Percentiles rank a stretch among this genome's conserved stretches.
phyloP scores from a whole-genome alignment of 2,797 vertebrate genomes.

The Acomys russatus region DNA sequence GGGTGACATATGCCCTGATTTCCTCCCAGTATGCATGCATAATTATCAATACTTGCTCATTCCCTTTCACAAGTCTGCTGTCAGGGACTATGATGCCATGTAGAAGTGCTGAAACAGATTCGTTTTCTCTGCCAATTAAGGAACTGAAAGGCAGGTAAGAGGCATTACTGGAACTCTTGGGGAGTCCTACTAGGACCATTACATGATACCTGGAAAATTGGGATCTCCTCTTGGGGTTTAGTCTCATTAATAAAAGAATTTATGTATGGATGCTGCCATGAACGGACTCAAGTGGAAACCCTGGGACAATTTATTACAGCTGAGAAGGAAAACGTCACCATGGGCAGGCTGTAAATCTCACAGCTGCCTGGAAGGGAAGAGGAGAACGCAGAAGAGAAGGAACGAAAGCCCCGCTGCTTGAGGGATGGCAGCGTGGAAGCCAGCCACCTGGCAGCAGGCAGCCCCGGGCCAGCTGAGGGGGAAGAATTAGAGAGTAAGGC shows the following conservation, averaged over 20 bases:
- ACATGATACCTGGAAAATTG: neutral
- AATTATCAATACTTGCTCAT: neutral
- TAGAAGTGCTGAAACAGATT: neutral
- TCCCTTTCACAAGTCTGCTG: neutral
- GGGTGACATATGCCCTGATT: neutral
- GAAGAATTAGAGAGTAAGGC: neutral
- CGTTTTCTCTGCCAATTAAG: neutral
- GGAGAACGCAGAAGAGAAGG: neutral
- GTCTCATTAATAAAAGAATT: neutral
- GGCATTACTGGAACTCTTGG: neutral
- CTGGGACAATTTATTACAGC: neutral
- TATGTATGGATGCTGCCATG: neutral
- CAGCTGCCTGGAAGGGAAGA: neutral
- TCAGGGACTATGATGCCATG: neutral
- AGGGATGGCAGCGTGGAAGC: neutral
- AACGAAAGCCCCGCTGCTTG: neutral
- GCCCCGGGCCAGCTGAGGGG: neutral
- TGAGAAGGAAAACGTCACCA: neutral
- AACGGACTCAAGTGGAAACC: neutral
- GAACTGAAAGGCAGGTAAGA: neutral
- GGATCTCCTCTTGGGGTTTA: neutral
- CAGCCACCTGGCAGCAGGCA: neutral
- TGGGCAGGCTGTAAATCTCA: neutral
- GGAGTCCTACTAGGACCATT: neutral
- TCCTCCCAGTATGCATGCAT: neutral